Evolutionary conservation across 2,888 invertebrate genomes (phyloP), one percentile per base, ranked within the genome.

Genomic region (Leucophenga maculata): DNA sequence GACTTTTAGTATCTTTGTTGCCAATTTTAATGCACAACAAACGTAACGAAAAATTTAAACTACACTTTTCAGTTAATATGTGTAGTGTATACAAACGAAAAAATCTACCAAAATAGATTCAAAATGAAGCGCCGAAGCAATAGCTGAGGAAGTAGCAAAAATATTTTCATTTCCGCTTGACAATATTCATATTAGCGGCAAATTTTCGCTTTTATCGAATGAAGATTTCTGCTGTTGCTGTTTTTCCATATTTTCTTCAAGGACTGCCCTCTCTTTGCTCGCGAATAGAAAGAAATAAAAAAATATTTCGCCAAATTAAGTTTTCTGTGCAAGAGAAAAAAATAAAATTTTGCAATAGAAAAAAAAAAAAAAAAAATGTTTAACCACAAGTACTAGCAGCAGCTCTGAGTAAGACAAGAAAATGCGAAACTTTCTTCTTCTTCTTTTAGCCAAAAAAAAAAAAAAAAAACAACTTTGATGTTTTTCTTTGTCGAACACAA

Each of bases 171-270:
- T 80, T 81, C 75, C 77, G 74, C 74, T 81, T 73, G 79, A 79
- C 80, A 82, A 82, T 79, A 82, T 81, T 82, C 82, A 81, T 81
- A 81, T 81, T 82, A 81, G 80, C 80, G 82, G 78, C 73, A 78
- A 82, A 78, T 80, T 78, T 73, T 68, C 69, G 76, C 72, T 65
- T 77, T 77, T 81, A 81, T 80, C 80, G 78, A 74, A 48, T 46
- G 18, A 64, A 64, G n/a, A 48, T 64, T 64, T 48, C 18, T 39
- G 3, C 14, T 66, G 14, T 55, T 67, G 39, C n/a, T 44, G n/a
- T 59, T 59, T 59, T 59, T 59, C 6, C 2, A 4, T 31, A 26
- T 59, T 16, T 59, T 59, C n/a, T 26, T 57, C 22, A 16, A 59
- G 14, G 6, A 16, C 32, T 16, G 18, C n/a, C n/a, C n/a, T n/a